Evolutionary conservation across 1,140 invertebrate genomes (phyloP).

Genomic region (Neuroterus valhalla): DNA sequence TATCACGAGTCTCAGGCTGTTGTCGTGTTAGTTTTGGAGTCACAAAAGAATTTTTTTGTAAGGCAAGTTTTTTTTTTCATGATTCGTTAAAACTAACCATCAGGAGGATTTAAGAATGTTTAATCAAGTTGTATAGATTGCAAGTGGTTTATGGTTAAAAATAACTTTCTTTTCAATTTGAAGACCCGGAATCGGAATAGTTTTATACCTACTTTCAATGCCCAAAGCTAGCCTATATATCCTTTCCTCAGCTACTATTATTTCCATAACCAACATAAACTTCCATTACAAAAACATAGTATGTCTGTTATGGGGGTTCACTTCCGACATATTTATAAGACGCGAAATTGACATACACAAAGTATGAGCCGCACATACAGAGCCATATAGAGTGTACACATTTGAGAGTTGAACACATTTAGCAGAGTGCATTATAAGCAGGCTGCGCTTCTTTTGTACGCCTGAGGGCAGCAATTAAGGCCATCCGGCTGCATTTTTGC

Average conservation of each 20-base stretch:
- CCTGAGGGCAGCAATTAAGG: constrained; percentile 10
- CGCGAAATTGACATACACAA: constrained; percentile 9
- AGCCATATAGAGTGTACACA: neutral
- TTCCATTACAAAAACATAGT: constrained; percentile 14
- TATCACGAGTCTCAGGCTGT: neutral
- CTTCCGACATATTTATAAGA: constrained; percentile 24
- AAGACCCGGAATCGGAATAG: too few relatives aligned
- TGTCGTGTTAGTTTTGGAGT: constrained; percentile 14
- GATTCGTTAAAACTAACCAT: neutral
- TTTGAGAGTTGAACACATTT: too few relatives aligned
- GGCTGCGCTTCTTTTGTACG: constrained; percentile 9
- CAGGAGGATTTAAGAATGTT: neutral
- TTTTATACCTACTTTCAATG: too few relatives aligned
- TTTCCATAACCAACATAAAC: constrained; percentile 10
- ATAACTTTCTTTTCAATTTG: too few relatives aligned
- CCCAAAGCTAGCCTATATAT: too few relatives aligned
- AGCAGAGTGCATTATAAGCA: constrained; percentile 8
- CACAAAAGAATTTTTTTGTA: neutral
- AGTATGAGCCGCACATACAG: neutral
- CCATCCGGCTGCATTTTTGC: constrained; percentile 26
- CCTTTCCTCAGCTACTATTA: neutral
- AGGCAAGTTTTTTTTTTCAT: neutral
- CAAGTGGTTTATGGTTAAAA: too few relatives aligned
- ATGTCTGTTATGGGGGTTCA: constrained; percentile 8
- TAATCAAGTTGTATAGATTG: too few relatives aligned